A percentile compares a stretch with the other conserved stretches of the same genome.
These are phyloP conservation scores for Tursiops truncatus DNA, from an alignment of 2,113 vertebrate species.

Conservation along the genomic window DNA sequence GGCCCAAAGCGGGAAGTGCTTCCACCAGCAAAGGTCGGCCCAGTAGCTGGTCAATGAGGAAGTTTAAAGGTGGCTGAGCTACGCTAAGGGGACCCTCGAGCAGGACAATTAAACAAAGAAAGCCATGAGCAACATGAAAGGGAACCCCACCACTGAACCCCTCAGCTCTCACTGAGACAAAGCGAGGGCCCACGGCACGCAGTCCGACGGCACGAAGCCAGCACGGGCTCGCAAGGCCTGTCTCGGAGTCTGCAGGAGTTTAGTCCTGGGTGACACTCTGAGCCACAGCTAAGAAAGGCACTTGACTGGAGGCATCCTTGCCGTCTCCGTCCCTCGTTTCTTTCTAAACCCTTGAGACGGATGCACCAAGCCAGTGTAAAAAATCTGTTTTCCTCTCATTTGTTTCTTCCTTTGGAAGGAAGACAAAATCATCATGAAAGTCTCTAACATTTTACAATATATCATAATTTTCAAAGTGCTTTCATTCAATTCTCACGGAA, in stretches of 20 bases:
- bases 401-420: background rate
- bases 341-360: background rate
- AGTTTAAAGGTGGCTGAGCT: background rate
- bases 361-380: background rate
- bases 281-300: background rate
- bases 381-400: background rate
- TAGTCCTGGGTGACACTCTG: background rate
- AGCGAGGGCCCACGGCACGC: background rate
- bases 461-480: background rate
- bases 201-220: background rate
- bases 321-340: background rate
- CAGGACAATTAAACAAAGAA: background rate
- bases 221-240: background rate
- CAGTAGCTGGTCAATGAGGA: background rate
- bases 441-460: background rate
- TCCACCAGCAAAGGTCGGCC: background rate
- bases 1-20: background rate
- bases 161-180: background rate
- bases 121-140: background rate
- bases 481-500: background rate
- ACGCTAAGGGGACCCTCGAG: background rate
- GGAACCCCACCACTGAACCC: fast-evolving
- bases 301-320: background rate
- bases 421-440: background rate
- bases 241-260: background rate